Conservation (phyloP, 1,140 invertebrate species). For the Rhynchophorus ferrugineus region DNA sequence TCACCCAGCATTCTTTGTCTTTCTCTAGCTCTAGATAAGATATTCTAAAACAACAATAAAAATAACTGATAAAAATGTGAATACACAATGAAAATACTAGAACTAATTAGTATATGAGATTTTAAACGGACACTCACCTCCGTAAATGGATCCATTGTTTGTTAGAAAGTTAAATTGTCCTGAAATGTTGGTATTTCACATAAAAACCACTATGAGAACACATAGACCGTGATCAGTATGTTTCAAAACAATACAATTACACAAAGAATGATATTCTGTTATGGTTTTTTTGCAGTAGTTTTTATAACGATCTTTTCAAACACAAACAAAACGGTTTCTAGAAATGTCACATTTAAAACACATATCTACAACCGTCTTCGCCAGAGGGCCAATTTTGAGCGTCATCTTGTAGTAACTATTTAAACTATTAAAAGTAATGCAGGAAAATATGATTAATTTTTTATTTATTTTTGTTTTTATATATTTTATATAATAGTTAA, state of each 20-base stretch:
- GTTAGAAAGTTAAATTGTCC: neutral
- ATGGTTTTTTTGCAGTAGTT: neutral
- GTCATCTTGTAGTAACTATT: too few species aligned
- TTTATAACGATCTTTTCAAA: conserved; percentile 4
- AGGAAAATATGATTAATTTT: too few species aligned
- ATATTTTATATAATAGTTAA: too few species aligned
- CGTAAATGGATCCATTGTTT: conserved; percentile 35
- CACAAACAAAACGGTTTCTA: neutral
- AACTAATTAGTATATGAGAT: neutral
- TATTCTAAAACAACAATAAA: conserved; percentile 38
- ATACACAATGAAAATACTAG: neutral
- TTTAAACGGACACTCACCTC: conserved; percentile 27
- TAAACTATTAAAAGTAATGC: too few species aligned
- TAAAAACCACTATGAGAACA: conserved; percentile 1
- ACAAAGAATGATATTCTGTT: neutral
- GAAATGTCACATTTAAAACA: conserved; percentile 7
- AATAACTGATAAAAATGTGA: conserved; percentile 1
- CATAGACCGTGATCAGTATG: neutral
- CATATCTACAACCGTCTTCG: too few species aligned
- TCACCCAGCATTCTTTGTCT: conserved; percentile 46
- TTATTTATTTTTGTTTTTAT: too few species aligned
- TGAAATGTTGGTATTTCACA: neutral
- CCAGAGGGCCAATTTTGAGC: too few species aligned
- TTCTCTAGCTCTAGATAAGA: conserved; percentile 48
- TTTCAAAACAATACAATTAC: neutral